phyloP scores from a whole-genome alignment of 1,140 invertebrate species.

The Coenobita brevimanus region DNA sequence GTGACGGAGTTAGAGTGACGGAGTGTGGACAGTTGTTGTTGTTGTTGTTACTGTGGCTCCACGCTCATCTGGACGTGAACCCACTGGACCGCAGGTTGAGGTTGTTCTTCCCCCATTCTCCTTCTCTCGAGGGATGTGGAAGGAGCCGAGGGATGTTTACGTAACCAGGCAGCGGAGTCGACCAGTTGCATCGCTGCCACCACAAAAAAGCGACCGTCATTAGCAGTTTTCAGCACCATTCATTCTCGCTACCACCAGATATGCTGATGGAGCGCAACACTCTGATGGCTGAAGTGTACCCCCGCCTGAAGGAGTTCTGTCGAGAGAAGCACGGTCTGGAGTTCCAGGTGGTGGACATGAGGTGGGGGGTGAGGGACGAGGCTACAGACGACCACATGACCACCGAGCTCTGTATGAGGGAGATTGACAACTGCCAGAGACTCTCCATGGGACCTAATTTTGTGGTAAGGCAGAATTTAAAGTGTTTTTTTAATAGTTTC shows the following conservation, averaged over 20 bases:
- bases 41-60: too few species aligned
- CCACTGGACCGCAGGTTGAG: too few species aligned
- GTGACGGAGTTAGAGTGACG: too few species aligned
- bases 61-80: too few species aligned
- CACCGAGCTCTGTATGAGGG: slow-evolving; percentile 97
- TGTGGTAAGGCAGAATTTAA: slow-evolving; percentile 84
- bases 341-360: slow-evolving; percentile 99
- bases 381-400: slow-evolving; percentile 99
- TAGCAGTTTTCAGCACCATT: not conserved
- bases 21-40: too few species aligned
- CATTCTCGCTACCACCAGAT: slow-evolving; percentile 78
- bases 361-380: slow-evolving; percentile 97
- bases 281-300: slow-evolving; percentile 98
- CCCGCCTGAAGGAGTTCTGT: slow-evolving; percentile 97
- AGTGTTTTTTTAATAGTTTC: too few species aligned
- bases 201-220: too few species aligned
- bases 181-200: too few species aligned
- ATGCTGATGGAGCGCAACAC: slow-evolving; percentile 98
- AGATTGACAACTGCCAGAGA: slow-evolving; percentile 97
- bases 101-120: too few species aligned
- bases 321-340: slow-evolving; percentile 97
- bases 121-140: too few species aligned
- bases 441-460: slow-evolving; percentile 99
- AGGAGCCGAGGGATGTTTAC: too few species aligned
- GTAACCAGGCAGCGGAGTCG: too few species aligned